Conservation (phyloP, 2,888 invertebrate species). For the Harpalus rufipes region DNA sequence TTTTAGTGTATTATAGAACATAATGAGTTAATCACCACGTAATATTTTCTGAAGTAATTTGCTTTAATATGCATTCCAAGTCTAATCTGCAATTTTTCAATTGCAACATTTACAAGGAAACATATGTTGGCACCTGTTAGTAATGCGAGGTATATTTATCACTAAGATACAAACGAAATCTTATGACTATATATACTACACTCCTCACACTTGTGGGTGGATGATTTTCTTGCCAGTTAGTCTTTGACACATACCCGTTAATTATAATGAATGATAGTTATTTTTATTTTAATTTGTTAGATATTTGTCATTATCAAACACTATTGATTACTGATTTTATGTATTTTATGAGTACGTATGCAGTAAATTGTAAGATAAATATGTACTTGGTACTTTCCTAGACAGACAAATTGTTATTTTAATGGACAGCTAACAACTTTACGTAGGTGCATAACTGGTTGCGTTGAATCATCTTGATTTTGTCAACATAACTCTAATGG, state of each 20-base stretch:
- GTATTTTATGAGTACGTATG: constrained; percentile 66
- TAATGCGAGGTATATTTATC: constrained; percentile 12
- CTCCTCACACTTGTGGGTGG: background rate
- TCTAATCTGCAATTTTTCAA: constrained; percentile 16
- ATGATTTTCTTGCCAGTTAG: constrained; percentile 10
- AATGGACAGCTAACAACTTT: background rate
- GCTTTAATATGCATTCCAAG: constrained; percentile 2
- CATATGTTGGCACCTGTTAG: constrained; percentile 43
- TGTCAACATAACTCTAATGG: background rate
- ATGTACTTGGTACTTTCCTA: background rate
- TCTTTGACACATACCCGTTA: constrained; percentile 51
- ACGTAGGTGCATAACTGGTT: constrained; percentile 1
- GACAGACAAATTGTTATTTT: background rate
- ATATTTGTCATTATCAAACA: background rate
- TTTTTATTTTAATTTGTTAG: constrained; percentile 9
- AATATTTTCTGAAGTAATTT: constrained; percentile 9
- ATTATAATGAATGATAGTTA: constrained; percentile 18
- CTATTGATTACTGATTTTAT: constrained; percentile 46
- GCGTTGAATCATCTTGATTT: background rate
- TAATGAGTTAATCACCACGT: background rate
- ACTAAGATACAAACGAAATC: background rate
- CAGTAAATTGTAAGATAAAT: background rate
- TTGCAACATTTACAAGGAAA: constrained; percentile 48
- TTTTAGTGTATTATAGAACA: background rate
- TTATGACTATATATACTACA: background rate